A percentile compares a stretch with the other conserved stretches of the same genome.
Conservation (phyloP, 2,888 invertebrate species). For the Ophioninae sp. region DNA sequence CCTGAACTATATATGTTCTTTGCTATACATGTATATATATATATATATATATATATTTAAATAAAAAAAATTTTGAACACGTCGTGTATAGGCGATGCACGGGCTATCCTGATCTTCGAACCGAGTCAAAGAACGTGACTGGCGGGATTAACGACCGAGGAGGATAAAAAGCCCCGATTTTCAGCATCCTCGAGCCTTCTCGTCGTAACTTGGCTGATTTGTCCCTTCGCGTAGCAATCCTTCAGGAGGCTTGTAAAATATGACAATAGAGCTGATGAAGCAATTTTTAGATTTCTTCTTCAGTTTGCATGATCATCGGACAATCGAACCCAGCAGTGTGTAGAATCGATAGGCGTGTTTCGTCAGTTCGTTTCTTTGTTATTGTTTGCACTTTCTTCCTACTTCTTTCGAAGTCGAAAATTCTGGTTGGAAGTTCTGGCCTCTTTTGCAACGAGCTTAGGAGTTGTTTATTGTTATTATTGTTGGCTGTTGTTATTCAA, state of each 20-base stretch:
- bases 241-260: neutral
- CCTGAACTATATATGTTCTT: constrained; percentile 1
- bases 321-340: constrained; percentile 5
- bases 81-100: neutral
- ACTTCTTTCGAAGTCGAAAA: neutral
- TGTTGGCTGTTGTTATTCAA: constrained; percentile 1
- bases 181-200: constrained; percentile 6
- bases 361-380: neutral
- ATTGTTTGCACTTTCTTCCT: neutral
- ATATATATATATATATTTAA: neutral
- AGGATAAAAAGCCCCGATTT: constrained; percentile 27
- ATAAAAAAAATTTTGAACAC: constrained; percentile 8
- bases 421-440: neutral
- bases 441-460: neutral
- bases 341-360: neutral
- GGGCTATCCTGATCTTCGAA: constrained; percentile 31
- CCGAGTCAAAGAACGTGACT: constrained; percentile 28
- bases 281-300: neutral
- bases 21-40: neutral
- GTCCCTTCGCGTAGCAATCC: neutral
- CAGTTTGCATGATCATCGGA: neutral
- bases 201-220: constrained; percentile 23
- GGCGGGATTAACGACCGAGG: constrained; percentile 30
- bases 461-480: neutral
- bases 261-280: neutral